These are phyloP conservation scores for Sinopyrophorus schimmeli DNA, from an alignment of 2,888 invertebrate species.

Conservation along the genomic window DNA sequence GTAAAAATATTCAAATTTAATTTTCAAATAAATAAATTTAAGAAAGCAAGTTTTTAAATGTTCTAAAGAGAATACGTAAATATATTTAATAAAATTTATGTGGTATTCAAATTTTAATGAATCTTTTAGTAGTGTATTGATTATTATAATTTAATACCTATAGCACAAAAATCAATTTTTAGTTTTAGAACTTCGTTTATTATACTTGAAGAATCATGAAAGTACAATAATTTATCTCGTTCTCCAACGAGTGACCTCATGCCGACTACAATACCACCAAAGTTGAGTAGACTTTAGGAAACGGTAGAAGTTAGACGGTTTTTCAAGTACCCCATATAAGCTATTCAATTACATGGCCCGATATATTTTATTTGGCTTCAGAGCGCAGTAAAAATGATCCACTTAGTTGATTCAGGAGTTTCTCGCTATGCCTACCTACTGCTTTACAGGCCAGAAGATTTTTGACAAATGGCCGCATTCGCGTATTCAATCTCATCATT, in stretches of 20 bases:
- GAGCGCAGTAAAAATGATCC: constrained; percentile 46
- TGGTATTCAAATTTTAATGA: too few relatives aligned
- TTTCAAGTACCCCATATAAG: constrained; percentile 34
- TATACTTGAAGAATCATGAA: constrained; percentile 26
- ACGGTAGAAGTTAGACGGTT: constrained; percentile 31
- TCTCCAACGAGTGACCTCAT: constrained; percentile 28
- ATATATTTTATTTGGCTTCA: constrained; percentile 36
- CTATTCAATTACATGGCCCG: constrained; percentile 39
- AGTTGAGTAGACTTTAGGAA: constrained; percentile 29
- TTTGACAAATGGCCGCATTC: constrained; percentile 34
- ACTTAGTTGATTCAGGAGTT: constrained; percentile 43
- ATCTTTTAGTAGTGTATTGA: too few relatives aligned
- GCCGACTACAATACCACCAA: constrained; percentile 28
- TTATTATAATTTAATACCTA: too few relatives aligned
- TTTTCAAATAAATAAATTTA: too few relatives aligned
- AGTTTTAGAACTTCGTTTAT: constrained; percentile 21
- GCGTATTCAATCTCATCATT: constrained; percentile 33
- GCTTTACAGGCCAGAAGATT: constrained; percentile 28
- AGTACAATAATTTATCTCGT: constrained; percentile 33
- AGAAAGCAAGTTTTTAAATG: too few relatives aligned
- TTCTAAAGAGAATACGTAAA: too few relatives aligned
- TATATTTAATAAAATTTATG: too few relatives aligned
- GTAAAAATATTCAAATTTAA: too few relatives aligned
- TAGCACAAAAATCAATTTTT: too few relatives aligned
- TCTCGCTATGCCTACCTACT: constrained; percentile 31